phyloP scores from a whole-genome alignment of 2,797 vertebrate genomes.

The Tympanoctomys barrerae region DNA sequence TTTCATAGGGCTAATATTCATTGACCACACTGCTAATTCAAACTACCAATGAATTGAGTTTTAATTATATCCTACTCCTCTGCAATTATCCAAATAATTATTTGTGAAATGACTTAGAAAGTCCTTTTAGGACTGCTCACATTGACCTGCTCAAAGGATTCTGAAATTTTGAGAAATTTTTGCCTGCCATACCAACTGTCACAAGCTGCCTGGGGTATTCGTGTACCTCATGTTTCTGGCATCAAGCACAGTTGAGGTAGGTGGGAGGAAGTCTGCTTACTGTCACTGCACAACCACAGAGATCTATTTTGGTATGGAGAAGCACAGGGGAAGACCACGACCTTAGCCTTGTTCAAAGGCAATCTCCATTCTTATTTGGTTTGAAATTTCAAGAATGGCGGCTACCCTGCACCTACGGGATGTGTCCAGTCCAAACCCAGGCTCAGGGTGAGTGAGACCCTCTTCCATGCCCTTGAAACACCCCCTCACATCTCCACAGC shows the following conservation, averaged over 20 bases:
- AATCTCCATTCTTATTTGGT: background rate
- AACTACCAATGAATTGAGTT: constrained; percentile 32
- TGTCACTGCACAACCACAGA: background rate
- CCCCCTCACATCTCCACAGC: too few species aligned
- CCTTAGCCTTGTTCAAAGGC: background rate
- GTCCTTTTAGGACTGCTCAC: background rate
- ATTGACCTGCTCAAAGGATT: background rate
- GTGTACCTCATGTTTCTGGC: background rate
- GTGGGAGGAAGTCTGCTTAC: background rate
- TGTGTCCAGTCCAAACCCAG: too few species aligned
- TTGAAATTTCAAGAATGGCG: background rate
- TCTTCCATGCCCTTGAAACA: too few species aligned
- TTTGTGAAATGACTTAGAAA: constrained; percentile 56
- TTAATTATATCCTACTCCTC: constrained; percentile 60
- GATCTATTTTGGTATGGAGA: background rate
- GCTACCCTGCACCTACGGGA: too few species aligned
- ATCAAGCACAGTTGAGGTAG: background rate
- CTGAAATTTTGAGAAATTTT: constrained; percentile 23
- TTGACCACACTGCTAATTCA: constrained; percentile 28
- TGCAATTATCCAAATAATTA: constrained; percentile 56
- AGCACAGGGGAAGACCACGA: background rate
- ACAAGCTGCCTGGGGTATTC: background rate
- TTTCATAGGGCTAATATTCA: constrained; percentile 44
- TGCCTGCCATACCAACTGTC: background rate
- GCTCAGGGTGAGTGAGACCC: too few species aligned